phyloP scores from a whole-genome alignment of 2,888 invertebrate species.

The Resseliella maxima region DNA sequence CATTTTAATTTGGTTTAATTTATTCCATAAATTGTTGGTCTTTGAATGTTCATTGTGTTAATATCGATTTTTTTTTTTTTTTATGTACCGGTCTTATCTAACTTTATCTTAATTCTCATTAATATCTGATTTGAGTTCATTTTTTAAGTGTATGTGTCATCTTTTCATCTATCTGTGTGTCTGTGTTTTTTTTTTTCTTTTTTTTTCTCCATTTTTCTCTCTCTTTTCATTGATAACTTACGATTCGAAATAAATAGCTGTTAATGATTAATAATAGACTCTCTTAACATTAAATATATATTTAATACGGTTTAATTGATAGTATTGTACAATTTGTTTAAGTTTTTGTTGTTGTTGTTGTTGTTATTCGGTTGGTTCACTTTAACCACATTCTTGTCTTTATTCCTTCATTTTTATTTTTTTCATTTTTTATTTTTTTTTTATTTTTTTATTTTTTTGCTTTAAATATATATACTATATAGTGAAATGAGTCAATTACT shows the following conservation, averaged over 20 bases:
- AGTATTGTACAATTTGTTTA: conserved; percentile 53
- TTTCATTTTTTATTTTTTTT: background rate
- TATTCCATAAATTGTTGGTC: conserved; percentile 45
- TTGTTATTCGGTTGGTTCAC: no score
- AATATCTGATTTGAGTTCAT: background rate
- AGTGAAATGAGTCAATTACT: conserved; percentile 47
- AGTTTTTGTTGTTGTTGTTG: background rate
- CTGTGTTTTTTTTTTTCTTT: no score
- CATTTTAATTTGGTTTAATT: background rate
- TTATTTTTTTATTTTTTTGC: background rate
- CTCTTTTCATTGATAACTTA: conserved; percentile 25
- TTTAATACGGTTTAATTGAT: conserved; percentile 42
- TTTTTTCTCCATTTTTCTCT: no score
- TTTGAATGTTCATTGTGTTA: background rate
- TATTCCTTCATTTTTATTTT: no score
- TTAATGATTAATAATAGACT: conserved; percentile 31
- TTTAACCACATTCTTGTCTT: no score
- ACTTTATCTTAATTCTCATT: conserved; percentile 28
- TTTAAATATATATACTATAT: conserved; percentile 23
- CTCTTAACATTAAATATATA: conserved; percentile 53
- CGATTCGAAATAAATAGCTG: conserved; percentile 48
- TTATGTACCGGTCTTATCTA: background rate
- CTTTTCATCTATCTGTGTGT: no score
- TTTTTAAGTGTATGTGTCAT: background rate
- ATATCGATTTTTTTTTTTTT: background rate